Evolutionary conservation across 2,113 vertebrate genomes (phyloP), one percentile per base, ranked within the genome.

Genomic region (Gila orcuttii): DNA sequence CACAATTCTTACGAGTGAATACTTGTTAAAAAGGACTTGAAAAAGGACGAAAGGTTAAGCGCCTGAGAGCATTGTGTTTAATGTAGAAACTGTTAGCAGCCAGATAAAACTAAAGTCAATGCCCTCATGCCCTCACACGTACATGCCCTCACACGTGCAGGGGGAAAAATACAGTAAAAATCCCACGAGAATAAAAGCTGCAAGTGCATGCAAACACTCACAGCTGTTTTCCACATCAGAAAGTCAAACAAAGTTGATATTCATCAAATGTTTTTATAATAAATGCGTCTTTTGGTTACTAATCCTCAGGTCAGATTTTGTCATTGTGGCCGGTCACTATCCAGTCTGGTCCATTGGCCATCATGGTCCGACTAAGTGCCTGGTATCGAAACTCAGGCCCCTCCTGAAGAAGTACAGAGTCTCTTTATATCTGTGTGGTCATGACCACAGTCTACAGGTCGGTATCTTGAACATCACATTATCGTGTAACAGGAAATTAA

Each of bases 321-420:
- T 94, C 1, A 47, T 94, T 59, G 93, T 94, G 57, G 93, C 92
- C 23, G 93, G 93, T 52, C 94, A 94, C 57, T 95, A 93, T 81
- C 93, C 94, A 1, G 91, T 95, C 13, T 94, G 93, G 94, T 94
- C 93, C n/a, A 92, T 94, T 2, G 93, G 94, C 7, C 81, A 94
- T 80, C 94, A 94, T 9, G 94, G 94, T 28, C 93, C 93, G 4
- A 94, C 94, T 3, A 55, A 33, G 2, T 94, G 93, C 82, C 90
- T 94, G 55, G 85, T 93, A 25, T 42, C 93, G 11, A 77, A 87
- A n/a, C 86, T 94, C 77, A 93, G 93, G 23, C 93, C 93, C 0
- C 81, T 94, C 1, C 89, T 94, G 66, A 93, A 94, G 86, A 93
- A 94, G 73, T 90, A 93, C 87, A 85, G 84, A 4, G 92, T 89